Conservation (phyloP, 2,797 vertebrate genomes). For the Triplophysa yarkandensis region DNA sequence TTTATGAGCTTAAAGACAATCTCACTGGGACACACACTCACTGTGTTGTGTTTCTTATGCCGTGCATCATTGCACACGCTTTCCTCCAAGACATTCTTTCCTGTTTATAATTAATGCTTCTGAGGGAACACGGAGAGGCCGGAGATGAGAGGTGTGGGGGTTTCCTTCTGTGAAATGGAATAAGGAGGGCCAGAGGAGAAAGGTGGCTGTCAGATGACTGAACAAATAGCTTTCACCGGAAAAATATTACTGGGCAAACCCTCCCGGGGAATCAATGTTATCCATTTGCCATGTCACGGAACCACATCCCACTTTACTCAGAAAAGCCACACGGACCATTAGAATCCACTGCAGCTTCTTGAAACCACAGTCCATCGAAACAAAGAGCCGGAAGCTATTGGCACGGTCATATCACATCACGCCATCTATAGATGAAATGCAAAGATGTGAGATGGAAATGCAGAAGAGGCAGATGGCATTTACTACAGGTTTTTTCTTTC, state of each 20-base stretch:
- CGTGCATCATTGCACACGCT: slow-evolving; percentile 17
- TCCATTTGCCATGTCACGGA: slow-evolving; percentile 50
- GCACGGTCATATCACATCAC: neutral
- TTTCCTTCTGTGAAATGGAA: neutral
- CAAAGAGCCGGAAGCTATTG: slow-evolving; percentile 37
- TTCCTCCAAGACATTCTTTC: slow-evolving; percentile 14
- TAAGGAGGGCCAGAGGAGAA: slow-evolving; percentile 17
- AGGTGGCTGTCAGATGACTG: slow-evolving; percentile 18
- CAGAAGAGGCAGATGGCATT: slow-evolving; percentile 15
- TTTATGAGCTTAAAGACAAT: neutral
- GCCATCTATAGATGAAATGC: neutral
- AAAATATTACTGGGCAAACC: slow-evolving; percentile 39
- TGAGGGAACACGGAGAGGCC: slow-evolving; percentile 47
- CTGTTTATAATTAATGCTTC: slow-evolving; percentile 53
- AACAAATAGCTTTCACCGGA: slow-evolving; percentile 31
- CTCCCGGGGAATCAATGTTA: slow-evolving; percentile 39
- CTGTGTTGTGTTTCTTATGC: slow-evolving; percentile 11
- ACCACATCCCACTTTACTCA: slow-evolving; percentile 24
- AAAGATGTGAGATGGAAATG: neutral
- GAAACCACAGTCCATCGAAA: slow-evolving; percentile 32
- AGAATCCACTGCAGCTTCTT: slow-evolving; percentile 34
- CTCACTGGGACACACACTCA: neutral
- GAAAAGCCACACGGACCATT: slow-evolving; percentile 43
- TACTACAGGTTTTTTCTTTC: slow-evolving; percentile 35
- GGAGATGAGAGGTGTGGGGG: neutral